phyloP scores from a whole-genome alignment of 2,888 invertebrate genomes.

The Amphimallon solstitiale region DNA sequence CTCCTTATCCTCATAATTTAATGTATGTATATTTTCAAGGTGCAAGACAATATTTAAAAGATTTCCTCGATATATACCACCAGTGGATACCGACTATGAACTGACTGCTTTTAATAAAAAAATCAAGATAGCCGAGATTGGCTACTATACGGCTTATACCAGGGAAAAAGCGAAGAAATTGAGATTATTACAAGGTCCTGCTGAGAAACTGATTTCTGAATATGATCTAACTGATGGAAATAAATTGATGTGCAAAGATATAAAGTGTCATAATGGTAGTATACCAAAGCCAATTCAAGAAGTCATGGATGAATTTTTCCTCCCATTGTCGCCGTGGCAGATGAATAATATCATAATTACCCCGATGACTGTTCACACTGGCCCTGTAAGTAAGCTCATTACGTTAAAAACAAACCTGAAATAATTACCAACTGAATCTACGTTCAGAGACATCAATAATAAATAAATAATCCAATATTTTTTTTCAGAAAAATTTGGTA shows the following conservation, averaged over 20 bases:
- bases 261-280: neutral
- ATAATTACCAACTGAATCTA: no score
- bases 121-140: slow-evolving; percentile 2
- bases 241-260: slow-evolving; percentile 5
- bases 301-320: neutral
- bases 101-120: slow-evolving; percentile 15
- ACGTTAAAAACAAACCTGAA: no score
- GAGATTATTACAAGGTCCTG: neutral
- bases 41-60: slow-evolving; percentile 25
- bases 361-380: slow-evolving; percentile 6
- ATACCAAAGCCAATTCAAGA: neutral
- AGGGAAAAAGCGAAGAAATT: neutral
- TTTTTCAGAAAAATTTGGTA: no score
- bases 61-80: slow-evolving; percentile 18
- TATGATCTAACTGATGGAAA: neutral
- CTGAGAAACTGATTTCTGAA: neutral
- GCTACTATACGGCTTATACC: slow-evolving; percentile 17
- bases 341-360: neutral
- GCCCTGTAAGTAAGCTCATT: neutral
- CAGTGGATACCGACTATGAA: slow-evolving; percentile 7
- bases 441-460: no score
- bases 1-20: no score
- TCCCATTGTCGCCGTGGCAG: slow-evolving; percentile 4
- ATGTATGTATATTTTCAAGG: neutral
- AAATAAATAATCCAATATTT: no score